Base-by-base conservation (phyloP, 2,888 invertebrate species). In the Leptinotarsa tumamoca region DNA sequence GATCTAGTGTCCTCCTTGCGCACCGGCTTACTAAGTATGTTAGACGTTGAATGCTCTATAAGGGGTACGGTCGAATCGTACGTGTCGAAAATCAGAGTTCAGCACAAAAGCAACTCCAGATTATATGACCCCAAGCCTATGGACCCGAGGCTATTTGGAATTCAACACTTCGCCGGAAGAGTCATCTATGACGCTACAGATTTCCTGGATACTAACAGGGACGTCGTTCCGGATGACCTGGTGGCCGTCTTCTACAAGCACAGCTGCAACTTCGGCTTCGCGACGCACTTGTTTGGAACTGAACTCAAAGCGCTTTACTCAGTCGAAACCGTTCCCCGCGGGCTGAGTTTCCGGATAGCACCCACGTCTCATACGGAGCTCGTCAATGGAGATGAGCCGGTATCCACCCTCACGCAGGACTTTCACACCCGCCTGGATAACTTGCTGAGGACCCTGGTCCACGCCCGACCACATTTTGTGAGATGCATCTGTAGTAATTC, bases 261-360 rank as follows among this genome's bases (percentile, higher is more conserved):
- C 84, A 94, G 93, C 74, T 98, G 98, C 89, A 97, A 96, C 87
- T 98, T 98, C 89, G 98, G 98, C n/a, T 98, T 98, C 88, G 98
- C 96, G 1, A 96, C 97, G 21, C 97, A 98, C 87, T 90, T 98
- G n/a, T 98, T 98, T 87, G 96, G 97, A 1, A 94, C 95, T 72
- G 98, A 98, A 88, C 90, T 98, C 78, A 97, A 97, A 90, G 93
- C 94, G 2, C 89, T 95, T 17, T 95, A 93, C 84, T 92, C 93
- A 4, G 90, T 93, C 80, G 94, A 94, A 82, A 94, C 92, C 68
- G 94, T 93, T 71, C 95, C 94, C 17, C 90, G 93, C 79, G 95
- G 95, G 74, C 92, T 95, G 78, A 93, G 95, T 86, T 96, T 96
- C 89, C 91, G 97, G 84, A 96, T 97, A 85, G 96, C 96, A 10